Percentiles rank a stretch among this genome's conserved stretches.
phyloP scores from a whole-genome alignment of 1,140 invertebrate genomes.

The Conopomorpha cramerella region DNA sequence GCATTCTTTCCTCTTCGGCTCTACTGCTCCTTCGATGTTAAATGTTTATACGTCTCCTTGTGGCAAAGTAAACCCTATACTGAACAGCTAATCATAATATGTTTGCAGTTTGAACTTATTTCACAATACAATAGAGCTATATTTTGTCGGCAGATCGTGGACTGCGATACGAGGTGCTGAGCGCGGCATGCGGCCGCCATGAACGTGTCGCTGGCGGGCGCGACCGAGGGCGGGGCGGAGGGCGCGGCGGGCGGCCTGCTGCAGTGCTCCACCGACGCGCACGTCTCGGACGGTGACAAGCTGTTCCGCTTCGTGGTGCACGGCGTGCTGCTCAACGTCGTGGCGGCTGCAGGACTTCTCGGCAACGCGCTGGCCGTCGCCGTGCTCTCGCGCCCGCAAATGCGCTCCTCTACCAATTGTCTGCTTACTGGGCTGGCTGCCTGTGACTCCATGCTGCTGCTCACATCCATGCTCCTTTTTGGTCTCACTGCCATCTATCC shows the following conservation, averaged over 20 bases:
- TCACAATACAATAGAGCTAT: no score
- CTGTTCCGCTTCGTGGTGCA: slow-evolving; percentile 81
- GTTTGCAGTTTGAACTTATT: no score
- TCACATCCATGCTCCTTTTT: slow-evolving; percentile 86
- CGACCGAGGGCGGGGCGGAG: neutral
- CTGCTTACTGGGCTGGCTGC: slow-evolving; percentile 87
- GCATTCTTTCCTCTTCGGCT: no score
- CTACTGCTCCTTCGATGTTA: no score
- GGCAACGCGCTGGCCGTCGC: slow-evolving; percentile 90
- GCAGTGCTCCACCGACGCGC: slow-evolving; percentile 43
- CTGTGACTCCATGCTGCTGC: slow-evolving; percentile 87
- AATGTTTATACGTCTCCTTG: no score
- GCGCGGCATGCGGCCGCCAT: no score
- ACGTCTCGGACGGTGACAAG: slow-evolving; percentile 44
- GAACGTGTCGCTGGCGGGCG: neutral
- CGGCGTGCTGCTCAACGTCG: slow-evolving; percentile 80
- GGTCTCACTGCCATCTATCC: slow-evolving; percentile 82
- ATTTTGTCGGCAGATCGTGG: no score
- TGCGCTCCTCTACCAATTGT: slow-evolving; percentile 94
- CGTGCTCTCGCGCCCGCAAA: slow-evolving; percentile 87
- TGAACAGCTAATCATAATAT: no score
- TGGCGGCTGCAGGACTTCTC: slow-evolving; percentile 83
- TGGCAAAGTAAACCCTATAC: no score
- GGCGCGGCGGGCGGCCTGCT: slow-evolving; percentile 3
- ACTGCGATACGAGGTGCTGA: no score